Base-by-base conservation (phyloP, 2,113 vertebrate species). In the Cephalopterus ornatus region DNA sequence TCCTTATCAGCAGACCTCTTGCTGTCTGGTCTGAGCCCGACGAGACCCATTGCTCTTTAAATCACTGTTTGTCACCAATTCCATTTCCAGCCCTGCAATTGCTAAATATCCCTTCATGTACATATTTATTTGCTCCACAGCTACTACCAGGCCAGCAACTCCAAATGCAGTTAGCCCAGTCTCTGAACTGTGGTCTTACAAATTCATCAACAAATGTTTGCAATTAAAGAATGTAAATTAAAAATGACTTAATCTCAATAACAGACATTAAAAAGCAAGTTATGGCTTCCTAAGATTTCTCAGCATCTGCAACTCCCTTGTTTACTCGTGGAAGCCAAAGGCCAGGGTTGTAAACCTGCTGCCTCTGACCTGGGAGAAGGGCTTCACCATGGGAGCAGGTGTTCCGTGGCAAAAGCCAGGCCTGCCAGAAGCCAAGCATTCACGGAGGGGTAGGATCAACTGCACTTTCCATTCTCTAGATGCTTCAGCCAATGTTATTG, bases 1-100 rank as follows among this genome's bases (percentile, higher is more conserved):
- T 88, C n/a, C 27, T 94, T 90, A 85, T 82, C 85, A 89, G 30
- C 19, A 74, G 5, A 70, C 85, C 74, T 91, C 71, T n/a, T 80
- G 62, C 39, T 65, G n/a, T 47, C 84, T 62, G 23, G n/a, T 76
- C 77, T 62, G 67, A 76, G 20, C 59, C 50, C 75, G 53, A 76
- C 58, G 70, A 85, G 59, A 88, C 53, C 27, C 55, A 62, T 8
- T 5, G 8, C 55, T 83, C 67, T 88, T 85, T 88, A 80, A 92
- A 88, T 66, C 75, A 67, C 1, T 71, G 16, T 56, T 78, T 88
- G 46, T 59, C 52, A 86, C 50, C 77, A 84, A 86, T 77, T 93
- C 52, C 2, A 30, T 95, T 86, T 92, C 55, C 68, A 95, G 14
- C 8, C 30, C 70, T 81, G 52, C 75, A 75, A 65, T 49, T 83